Percentiles rank a stretch among this genome's conserved stretches.
phyloP scores from a whole-genome alignment of 2,888 invertebrate genomes.

The Ditula angustiorana region DNA sequence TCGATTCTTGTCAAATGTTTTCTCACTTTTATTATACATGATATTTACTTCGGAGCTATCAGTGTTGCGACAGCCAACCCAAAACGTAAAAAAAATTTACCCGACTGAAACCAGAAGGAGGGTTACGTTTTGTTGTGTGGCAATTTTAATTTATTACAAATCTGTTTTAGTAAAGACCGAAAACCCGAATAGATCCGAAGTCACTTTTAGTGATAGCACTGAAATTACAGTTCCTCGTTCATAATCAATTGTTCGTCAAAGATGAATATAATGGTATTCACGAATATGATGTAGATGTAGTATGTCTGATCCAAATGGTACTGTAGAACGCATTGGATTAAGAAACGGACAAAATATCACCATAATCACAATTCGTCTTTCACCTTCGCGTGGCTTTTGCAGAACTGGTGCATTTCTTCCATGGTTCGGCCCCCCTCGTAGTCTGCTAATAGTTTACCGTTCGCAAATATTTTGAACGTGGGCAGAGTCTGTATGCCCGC shows the following conservation, averaged over 20 bases:
- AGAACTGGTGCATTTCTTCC: constrained; percentile 85
- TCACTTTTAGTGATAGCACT: background rate
- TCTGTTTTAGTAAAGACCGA: too few species aligned
- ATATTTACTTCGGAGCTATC: too few species aligned
- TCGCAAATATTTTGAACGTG: constrained; percentile 87
- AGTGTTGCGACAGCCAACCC: too few species aligned
- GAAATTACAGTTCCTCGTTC: background rate
- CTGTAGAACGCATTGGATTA: constrained; percentile 9
- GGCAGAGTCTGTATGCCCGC: constrained; percentile 88
- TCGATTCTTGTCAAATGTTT: too few species aligned
- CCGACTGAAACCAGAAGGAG: too few species aligned
- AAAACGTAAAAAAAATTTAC: too few species aligned
- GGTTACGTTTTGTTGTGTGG: too few species aligned
- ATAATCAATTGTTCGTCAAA: background rate
- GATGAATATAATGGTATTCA: background rate
- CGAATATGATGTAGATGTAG: background rate
- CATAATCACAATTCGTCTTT: constrained; percentile 75
- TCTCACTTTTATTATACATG: too few species aligned
- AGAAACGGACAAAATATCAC: background rate
- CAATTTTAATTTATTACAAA: too few species aligned
- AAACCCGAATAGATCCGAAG: background rate
- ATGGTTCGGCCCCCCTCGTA: constrained; percentile 85
- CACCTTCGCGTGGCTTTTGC: constrained; percentile 58
- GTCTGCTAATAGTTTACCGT: constrained; percentile 80
- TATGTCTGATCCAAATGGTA: constrained; percentile 13